Conservation (phyloP, 1,140 invertebrate species). For the Hypsibius dujardini region DNA sequence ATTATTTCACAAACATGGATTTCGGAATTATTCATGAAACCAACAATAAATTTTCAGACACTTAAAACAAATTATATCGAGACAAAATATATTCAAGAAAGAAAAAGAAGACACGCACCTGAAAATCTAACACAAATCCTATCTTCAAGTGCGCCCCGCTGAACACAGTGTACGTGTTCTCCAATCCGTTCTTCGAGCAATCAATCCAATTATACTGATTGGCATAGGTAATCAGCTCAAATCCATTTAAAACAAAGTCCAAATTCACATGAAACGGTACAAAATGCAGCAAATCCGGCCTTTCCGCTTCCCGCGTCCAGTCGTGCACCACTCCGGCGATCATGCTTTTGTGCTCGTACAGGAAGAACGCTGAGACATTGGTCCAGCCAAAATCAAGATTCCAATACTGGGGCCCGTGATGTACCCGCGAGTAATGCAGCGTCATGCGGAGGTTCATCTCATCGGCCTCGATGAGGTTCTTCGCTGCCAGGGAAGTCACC, state of each 20-base stretch:
- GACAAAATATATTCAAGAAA: too few species aligned
- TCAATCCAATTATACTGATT: conserved; percentile 99
- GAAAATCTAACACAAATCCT: not conserved
- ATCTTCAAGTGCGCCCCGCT: not conserved
- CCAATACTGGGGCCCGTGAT: conserved; percentile 14
- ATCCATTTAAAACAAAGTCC: conserved; percentile 72
- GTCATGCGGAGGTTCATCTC: not conserved
- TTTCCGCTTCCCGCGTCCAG: conserved; percentile 65
- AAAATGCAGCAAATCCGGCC: conserved; percentile 78
- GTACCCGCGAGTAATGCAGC: not conserved
- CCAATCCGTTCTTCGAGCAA: conserved; percentile 43
- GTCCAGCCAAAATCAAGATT: conserved; percentile 14
- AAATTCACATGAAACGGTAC: conserved; percentile 93
- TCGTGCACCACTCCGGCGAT: conserved; percentile 70
- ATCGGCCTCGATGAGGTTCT: conserved; percentile 4
- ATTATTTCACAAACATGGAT: too few species aligned
- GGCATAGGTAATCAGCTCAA: conserved; percentile 77
- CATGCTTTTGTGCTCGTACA: conserved; percentile 10
- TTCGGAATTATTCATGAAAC: too few species aligned
- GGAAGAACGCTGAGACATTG: conserved; percentile 10
- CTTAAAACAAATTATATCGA: too few species aligned
- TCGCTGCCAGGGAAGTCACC: not conserved
- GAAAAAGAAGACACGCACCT: too few species aligned
- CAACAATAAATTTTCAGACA: too few species aligned
- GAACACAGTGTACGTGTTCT: conserved; percentile 24